Evolutionary conservation across 2,797 vertebrate genomes (phyloP), one percentile per base, ranked within the genome.

Genomic region (Peromyscus nudipes): DNA sequence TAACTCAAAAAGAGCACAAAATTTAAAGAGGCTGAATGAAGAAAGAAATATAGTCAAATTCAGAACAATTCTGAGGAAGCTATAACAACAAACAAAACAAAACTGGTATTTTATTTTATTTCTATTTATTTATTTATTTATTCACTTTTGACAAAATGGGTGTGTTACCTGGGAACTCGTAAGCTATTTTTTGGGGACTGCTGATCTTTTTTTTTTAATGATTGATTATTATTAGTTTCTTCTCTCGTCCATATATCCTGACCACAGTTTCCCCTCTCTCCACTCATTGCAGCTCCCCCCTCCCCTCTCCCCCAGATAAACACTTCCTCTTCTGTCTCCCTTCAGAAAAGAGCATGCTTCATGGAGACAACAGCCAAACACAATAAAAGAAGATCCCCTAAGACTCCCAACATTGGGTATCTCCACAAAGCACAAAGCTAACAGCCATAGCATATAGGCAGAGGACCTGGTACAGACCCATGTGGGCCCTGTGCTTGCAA

Each of bases 41-140:
- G 92, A 60, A 43, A 10, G 10, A 88, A 81, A 90, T 71, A 1
- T 81, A 2, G 65, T 96, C 46, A 86, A 67, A 84, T 23, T 71
- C 13, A 91, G 43, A 92, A 77, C 7, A 95, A 91, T 71, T 80
- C 37, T 92, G 71, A 95, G 43, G 46, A 96, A 84, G 17, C 16
- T 2, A 83, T 17, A 65, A 29, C 4, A 84, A 84, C 60, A 27
- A 81, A 57, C 34, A 65, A 46, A 84, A 34, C 62, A 65, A 65
- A 85, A 46, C 3, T 84, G 2, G 4, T 46, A 25, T 71, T 40
- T 73, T 69, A 4, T 37, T 71, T 75, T 25, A 55, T 80, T 80
- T 80, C 34, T n/a, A 57, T 23, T 81, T 60, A 60, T 55, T 37
- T 60, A 2, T 25, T 57, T 80, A 2, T 25, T 52, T 52, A 34